phyloP scores from a whole-genome alignment of 2,797 vertebrate genomes.

The Enteromius fasciolatus region DNA sequence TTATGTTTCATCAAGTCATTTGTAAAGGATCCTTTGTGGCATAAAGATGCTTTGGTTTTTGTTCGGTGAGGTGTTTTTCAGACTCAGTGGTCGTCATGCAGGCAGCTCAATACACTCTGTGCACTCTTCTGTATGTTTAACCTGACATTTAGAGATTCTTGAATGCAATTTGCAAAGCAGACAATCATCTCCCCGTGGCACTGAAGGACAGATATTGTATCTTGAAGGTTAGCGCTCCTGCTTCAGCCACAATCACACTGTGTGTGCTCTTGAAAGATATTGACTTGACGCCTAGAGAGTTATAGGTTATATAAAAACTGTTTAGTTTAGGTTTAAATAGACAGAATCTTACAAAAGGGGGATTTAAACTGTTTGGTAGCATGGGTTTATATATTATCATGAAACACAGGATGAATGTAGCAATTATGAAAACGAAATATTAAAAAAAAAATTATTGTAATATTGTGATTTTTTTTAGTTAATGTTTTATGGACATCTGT shows the following conservation, averaged over 20 bases:
- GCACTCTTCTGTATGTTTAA: constrained; percentile 11
- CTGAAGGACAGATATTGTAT: constrained; percentile 11
- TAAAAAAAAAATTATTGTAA: too few species aligned
- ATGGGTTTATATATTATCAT: background rate
- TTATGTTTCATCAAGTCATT: constrained; percentile 5
- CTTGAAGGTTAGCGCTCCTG: background rate
- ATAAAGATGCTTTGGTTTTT: background rate
- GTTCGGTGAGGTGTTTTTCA: background rate
- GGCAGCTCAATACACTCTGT: background rate
- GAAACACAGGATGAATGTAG: background rate
- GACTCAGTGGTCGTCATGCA: background rate
- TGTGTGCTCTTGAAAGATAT: background rate
- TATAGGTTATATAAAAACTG: background rate
- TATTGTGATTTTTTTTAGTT: too few species aligned
- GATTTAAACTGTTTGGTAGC: background rate
- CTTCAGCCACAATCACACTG: background rate
- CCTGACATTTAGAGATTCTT: constrained; percentile 39
- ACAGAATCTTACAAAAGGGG: background rate
- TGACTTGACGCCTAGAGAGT: constrained; percentile 5
- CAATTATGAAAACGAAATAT: background rate
- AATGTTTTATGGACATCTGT: background rate
- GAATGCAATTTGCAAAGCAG: constrained; percentile 11
- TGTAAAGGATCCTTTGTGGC: background rate
- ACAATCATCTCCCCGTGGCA: background rate
- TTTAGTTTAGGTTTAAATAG: background rate